Conservation (phyloP, 2,888 invertebrate species). For the Sialis lutaria region DNA sequence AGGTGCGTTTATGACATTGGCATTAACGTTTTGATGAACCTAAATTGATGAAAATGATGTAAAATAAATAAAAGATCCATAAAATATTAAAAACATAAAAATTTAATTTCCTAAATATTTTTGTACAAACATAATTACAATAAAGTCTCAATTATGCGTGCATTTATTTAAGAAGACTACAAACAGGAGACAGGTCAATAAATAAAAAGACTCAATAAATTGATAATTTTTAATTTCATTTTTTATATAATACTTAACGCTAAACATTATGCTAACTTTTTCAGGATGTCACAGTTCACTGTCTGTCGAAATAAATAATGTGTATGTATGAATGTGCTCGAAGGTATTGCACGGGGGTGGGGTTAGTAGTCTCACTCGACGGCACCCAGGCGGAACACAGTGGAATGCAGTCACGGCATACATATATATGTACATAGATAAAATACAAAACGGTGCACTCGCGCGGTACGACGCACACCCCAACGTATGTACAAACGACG, state of each 20-base stretch:
- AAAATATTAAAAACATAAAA: no score
- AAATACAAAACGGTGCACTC: no score
- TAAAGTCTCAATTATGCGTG: no score
- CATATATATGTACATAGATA: no score
- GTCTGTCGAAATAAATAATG: not conserved
- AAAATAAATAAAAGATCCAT: no score
- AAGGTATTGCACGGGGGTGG: not conserved
- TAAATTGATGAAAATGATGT: no score
- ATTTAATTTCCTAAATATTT: no score
- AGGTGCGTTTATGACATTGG: no score
- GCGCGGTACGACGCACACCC: no score
- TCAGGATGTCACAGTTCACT: not conserved
- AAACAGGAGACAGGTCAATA: slow-evolving; percentile 6
- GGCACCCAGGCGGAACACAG: not conserved
- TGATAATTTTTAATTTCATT: slow-evolving; percentile 20
- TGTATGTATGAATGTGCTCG: not conserved
- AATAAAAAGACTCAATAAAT: slow-evolving; percentile 8
- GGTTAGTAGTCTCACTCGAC: no score
- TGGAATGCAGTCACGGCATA: not conserved
- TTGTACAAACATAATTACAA: no score
- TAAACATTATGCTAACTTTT: slow-evolving; percentile 15
- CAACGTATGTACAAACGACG: not conserved
- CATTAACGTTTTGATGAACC: no score
- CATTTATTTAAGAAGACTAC: not conserved
- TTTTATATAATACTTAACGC: slow-evolving; percentile 23